These are phyloP conservation scores for Notolabrus celidotus DNA, from an alignment of 2,797 vertebrate species.

Conservation along the genomic window DNA sequence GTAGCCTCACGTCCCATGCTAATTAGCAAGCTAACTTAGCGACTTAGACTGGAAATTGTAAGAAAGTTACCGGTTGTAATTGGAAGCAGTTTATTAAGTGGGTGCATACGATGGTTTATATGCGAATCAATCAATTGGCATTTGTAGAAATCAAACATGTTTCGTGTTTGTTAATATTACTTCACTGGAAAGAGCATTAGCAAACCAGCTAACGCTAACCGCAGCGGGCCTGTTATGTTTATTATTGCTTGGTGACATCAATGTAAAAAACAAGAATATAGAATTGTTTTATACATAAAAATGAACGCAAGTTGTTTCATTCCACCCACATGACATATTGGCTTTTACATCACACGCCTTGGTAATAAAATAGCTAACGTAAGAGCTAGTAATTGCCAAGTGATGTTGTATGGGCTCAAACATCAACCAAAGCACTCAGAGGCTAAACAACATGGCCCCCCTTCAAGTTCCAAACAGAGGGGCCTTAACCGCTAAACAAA, in stretches of 20 bases:
- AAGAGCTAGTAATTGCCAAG: constrained; percentile 57
- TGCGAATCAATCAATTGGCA: fast-evolving
- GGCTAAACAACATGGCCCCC: constrained; percentile 87
- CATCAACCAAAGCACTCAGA: constrained; percentile 74
- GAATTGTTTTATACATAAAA: neutral
- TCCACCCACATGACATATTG: fast-evolving
- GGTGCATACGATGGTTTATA: fast-evolving
- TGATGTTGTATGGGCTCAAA: constrained; percentile 71
- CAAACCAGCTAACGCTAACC: constrained; percentile 58
- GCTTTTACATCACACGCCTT: neutral
- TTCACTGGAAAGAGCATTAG: constrained; percentile 27
- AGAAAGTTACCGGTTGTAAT: neutral
- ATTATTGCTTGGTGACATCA: constrained; percentile 67
- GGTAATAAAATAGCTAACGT: constrained; percentile 12
- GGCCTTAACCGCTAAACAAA: constrained; percentile 87
- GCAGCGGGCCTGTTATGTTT: constrained; percentile 74
- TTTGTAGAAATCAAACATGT: neutral
- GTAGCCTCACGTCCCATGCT: constrained; percentile 31
- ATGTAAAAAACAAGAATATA: constrained; percentile 26
- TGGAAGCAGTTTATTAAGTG: fast-evolving
- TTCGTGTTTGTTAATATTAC: constrained; percentile 1
- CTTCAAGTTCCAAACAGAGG: constrained; percentile 84
- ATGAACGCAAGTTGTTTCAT: no score
- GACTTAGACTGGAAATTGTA: neutral
- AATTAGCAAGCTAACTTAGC: constrained; percentile 30